Base-by-base conservation (phyloP, 1,140 invertebrate species). In the Diorhabda elongata region DNA sequence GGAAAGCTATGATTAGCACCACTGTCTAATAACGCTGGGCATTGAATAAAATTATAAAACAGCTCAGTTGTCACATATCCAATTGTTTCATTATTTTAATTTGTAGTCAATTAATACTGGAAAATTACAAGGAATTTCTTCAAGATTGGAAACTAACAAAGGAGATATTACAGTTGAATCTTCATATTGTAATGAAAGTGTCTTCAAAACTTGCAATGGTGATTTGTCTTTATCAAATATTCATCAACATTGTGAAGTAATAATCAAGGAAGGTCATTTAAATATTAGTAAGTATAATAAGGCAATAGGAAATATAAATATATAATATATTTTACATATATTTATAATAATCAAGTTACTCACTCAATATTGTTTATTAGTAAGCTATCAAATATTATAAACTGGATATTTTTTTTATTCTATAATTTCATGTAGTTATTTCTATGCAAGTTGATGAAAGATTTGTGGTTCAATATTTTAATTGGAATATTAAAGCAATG, bases 181-280 rank as follows among this genome's bases (percentile, higher is more conserved):
- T 7, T 72, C 76, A n/a, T 78, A 76, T 64, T 74, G 71, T 67
- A 59, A 72, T 47, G 67, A 71, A 41, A 72, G 71, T 52, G 66
- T 64, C 45, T 78, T 78, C 66, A 57, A 68, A 8, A 59, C 67
- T 8, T 70, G 71, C 57, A 68, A 67, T 11, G 76, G 76, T 5
- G 61, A 70, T 62, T 61, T 78, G 52, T 41, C 68, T 2, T 65
- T 78, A n/a, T 60, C 71, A 8, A 78, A 78, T 66, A 47, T 74
- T 4, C 76, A 78, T 58, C 75, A 74, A 59, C 65, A 71, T 11
- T 68, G 69, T 44, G 68, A 69, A 71, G 70, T 78, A 57, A 66
- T 71, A n/a, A 45, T 74, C 7, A 57, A 70, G 41, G 70, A 74
- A 26, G 26, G 26, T 26, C 26, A 26, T 26, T 26, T 26, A 26